Evolutionary conservation across 2,888 invertebrate species (phyloP), one percentile per base, ranked within the genome.

Genomic region (Siphonodentalium dalli): DNA sequence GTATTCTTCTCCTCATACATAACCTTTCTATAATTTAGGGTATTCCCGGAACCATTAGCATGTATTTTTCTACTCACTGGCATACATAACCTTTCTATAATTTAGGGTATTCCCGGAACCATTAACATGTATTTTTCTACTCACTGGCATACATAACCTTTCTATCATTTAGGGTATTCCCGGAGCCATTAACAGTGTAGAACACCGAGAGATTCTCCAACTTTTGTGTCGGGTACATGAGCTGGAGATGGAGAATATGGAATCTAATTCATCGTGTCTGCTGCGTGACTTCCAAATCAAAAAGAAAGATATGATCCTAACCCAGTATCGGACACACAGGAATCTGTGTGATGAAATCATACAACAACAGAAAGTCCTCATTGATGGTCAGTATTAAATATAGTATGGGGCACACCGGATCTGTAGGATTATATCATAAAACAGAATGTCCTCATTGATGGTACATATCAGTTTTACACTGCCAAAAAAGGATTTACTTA

Each of bases 181-280:
- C 3, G 89, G 89, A 46, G 86, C 90, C 48, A 88, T 93, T 47
- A 90, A 88, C 74, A 91, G 90, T 58, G 90, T 92, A 46, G 93
- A 95, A 63, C 95, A 97, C 83, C 86, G 91, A 35, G 96, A 97
- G 78, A 87, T 96, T 50, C 82, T 93, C 54, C 89, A 90, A 21
- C 84, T 97, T 42, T 88, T 97, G 79, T 91, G 93, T 73, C 87
- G 92, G 65, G 93, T 96, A 33, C 95, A 96, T 78, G 92, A 94
- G 82, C 85, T 95, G 50, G 96, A 96, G 83, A 93, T 95, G 0
- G 93, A 94, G 80, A 96, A 82, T 56, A 73, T 83, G 27, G 93
- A 94, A 68, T 85, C 94, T 70, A 93, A 93, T 82, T 92, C 93
- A 2, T 91, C 92, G 75, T 85, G 92, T 29, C 85, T 94, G 51